Evolutionary conservation across 2,113 vertebrate genomes (phyloP), one percentile per base, ranked within the genome.

Genomic region (Pachyramphus minor): DNA sequence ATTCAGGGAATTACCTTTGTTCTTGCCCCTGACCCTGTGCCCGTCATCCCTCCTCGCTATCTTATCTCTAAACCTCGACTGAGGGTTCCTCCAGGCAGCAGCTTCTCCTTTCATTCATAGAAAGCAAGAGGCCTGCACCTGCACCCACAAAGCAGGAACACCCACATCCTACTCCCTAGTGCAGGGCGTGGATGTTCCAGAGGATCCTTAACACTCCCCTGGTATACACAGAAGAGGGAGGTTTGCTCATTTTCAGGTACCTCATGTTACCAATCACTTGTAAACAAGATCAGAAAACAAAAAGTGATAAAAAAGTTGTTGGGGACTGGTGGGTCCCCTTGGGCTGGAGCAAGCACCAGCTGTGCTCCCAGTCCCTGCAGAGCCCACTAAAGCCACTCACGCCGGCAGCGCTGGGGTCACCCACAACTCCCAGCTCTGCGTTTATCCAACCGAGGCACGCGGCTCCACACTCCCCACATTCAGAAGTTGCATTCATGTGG

Each of bases 301-400:
- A 39, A 55, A n/a, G 24, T 4, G 23, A 8, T 12, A 2, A 11
- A 41, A 35, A 21, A 8, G 27, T 14, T 49, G 35, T 1, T 41
- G 71, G n/a, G 55, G 47, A 4, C 30, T 1, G 39, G 30, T 5
- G n/a, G 20, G 47, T 27, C 7, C 30, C 47, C 62, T 3, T 0
- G 1, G 74, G 47, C 19, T 3, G 20, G n/a, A 7, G 11, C 9
- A 2, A 11, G 9, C 13, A 3, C 33, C 44, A 1, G 0, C 13
- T 0, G 41, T 16, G n/a, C 71, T 20, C 15, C 49, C 6, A 41
- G 55, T 14, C 37, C 35, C 76, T 14, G 16, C 1, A 1, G 60
- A 8, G 37, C 20, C 33, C 8, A 0, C 3, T 0, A 0, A 31
- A 69, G 60, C 75, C 0, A 8, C 66, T 25, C 44, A 0, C 0